Evolutionary conservation across 2,113 vertebrate genomes (phyloP).

Genomic region (Triplophysa rosa): DNA sequence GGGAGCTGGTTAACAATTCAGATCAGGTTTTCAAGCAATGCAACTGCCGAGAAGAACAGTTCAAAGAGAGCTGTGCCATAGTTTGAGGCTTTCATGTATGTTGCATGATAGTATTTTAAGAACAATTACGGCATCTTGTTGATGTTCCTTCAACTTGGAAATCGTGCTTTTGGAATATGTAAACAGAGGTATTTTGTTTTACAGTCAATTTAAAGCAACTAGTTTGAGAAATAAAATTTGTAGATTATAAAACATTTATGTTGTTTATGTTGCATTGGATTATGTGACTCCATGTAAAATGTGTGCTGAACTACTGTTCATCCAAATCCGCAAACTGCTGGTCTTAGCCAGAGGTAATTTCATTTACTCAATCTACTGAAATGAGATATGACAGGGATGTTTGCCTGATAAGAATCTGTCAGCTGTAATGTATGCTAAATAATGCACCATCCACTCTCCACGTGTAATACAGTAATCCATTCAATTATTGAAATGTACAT

Average conservation of each 20-base stretch:
- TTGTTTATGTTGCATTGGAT: background rate
- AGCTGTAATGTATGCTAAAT: slow-evolving; percentile 69
- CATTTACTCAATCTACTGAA: slow-evolving; percentile 25
- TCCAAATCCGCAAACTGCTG: slow-evolving; percentile 39
- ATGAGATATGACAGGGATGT: slow-evolving; percentile 42
- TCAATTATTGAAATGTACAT: slow-evolving; percentile 65
- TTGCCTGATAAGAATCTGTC: slow-evolving; percentile 55
- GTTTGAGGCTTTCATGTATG: slow-evolving; percentile 34
- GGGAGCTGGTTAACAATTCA: slow-evolving; percentile 69
- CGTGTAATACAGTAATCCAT: slow-evolving; percentile 54
- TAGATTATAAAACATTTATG: background rate
- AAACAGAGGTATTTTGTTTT: slow-evolving; percentile 16
- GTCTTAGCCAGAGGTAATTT: slow-evolving; percentile 32
- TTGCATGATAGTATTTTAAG: slow-evolving; percentile 42
- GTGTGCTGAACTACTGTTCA: slow-evolving; percentile 1
- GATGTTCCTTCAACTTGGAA: slow-evolving; percentile 24
- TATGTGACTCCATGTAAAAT: background rate
- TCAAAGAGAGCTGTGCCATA: slow-evolving; percentile 39
- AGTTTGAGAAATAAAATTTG: too few species aligned
- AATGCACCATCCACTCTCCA: slow-evolving; percentile 53
- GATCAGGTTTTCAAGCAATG: slow-evolving; percentile 56
- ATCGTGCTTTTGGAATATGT: background rate
- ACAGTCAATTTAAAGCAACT: background rate
- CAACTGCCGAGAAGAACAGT: slow-evolving; percentile 37
- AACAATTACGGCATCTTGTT: slow-evolving; percentile 27